Percentiles rank a stretch among this genome's conserved stretches.
Evolutionary conservation across 2,113 vertebrate species (phyloP).

Genomic region (Ameiurus melas): DNA sequence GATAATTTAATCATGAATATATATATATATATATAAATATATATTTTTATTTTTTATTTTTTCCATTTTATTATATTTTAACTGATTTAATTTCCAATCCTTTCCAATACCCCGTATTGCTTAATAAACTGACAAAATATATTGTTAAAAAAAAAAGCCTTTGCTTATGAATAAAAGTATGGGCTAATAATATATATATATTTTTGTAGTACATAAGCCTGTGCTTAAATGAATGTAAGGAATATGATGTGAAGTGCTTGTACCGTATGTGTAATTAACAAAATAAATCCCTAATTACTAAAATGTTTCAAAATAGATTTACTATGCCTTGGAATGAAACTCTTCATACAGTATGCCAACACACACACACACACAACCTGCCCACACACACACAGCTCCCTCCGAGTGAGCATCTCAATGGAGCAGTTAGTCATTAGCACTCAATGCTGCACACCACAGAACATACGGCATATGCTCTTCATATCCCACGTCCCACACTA

Average conservation of each 20-base stretch:
- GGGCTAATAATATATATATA: background rate
- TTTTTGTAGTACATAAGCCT: too few species aligned
- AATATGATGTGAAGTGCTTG: background rate
- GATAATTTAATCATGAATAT: background rate
- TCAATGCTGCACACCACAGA: conserved; percentile 45
- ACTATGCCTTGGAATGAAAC: background rate
- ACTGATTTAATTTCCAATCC: background rate
- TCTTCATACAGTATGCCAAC: background rate
- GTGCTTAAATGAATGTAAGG: too few species aligned
- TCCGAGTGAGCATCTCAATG: conserved; percentile 38
- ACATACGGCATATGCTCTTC: conserved; percentile 46
- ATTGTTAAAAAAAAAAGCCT: background rate
- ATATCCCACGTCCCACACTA: conserved; percentile 42
- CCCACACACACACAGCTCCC: conserved; percentile 25
- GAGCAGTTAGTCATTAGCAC: conserved; percentile 51
- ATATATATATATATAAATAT: too few species aligned
- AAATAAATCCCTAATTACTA: background rate
- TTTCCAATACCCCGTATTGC: too few species aligned
- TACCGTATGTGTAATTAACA: background rate
- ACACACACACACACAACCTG: background rate
- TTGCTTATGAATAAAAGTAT: background rate
- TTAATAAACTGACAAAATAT: background rate
- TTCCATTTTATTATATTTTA: background rate
- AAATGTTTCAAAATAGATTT: background rate
- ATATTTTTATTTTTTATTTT: too few species aligned